Conservation (phyloP, 2,113 vertebrate genomes). For the Madoqua kirkii region DNA sequence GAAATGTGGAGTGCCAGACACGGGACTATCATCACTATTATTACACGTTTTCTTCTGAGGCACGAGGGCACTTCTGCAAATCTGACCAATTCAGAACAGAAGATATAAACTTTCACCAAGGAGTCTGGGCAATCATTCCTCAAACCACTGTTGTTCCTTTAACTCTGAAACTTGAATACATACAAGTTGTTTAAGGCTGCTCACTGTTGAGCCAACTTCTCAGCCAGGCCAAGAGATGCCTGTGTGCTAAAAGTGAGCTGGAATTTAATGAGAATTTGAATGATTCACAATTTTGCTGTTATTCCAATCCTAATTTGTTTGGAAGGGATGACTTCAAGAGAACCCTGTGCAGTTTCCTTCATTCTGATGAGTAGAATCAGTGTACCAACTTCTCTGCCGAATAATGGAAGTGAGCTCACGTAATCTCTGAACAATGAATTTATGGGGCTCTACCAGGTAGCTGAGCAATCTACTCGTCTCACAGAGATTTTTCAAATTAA, state of each 20-base stretch:
- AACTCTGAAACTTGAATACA: neutral
- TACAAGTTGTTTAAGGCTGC: neutral
- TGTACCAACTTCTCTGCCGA: neutral
- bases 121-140: neutral
- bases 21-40: neutral
- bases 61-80: neutral
- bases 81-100: neutral
- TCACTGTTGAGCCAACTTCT: neutral
- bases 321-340: neutral
- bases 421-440: neutral
- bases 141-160: neutral
- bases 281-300: neutral
- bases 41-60: neutral
- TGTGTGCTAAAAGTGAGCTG: neutral
- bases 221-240: neutral
- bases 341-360: neutral
- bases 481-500: conserved; percentile 46
- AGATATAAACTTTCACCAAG: neutral
- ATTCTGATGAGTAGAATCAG: neutral
- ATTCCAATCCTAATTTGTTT: neutral
- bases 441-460: neutral
- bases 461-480: neutral
- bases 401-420: neutral
- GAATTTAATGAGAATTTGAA: neutral
- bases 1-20: neutral